Evolutionary conservation across 2,113 vertebrate species (phyloP).

Genomic region (Lates calcarifer): DNA sequence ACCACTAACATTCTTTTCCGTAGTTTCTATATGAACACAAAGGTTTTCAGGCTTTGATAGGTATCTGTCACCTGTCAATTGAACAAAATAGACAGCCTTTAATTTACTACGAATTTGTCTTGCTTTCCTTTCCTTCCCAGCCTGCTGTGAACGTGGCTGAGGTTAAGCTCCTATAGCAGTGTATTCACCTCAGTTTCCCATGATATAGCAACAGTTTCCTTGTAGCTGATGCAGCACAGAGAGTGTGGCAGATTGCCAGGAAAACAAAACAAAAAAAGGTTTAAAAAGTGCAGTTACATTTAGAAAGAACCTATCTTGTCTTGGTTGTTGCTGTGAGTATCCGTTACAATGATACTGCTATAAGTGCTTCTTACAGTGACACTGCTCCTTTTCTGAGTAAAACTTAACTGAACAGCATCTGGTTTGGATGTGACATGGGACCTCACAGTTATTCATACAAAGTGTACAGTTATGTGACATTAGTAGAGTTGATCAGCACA

Average conservation of each 20-base stretch:
- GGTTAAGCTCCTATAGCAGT: background rate
- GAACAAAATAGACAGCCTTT: constrained; percentile 9
- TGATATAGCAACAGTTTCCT: background rate
- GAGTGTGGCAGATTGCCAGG: background rate
- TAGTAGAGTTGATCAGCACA: constrained; percentile 15
- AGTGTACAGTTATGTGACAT: constrained; percentile 23
- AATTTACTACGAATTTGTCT: constrained; percentile 7
- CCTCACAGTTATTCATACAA: constrained; percentile 25
- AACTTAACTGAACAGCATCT: constrained; percentile 39
- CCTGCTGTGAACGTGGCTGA: constrained; percentile 19
- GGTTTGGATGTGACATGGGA: constrained; percentile 39
- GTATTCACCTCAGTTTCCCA: constrained; percentile 3
- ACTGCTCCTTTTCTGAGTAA: constrained; percentile 27
- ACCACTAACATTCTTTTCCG: background rate
- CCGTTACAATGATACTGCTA: constrained; percentile 29
- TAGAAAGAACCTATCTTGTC: background rate
- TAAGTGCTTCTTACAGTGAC: constrained; percentile 37
- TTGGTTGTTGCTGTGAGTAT: constrained; percentile 21
- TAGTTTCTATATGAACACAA: background rate
- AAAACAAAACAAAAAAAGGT: background rate
- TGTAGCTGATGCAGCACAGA: background rate
- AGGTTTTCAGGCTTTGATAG: constrained; percentile 2
- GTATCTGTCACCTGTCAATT: background rate
- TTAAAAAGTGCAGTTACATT: background rate
- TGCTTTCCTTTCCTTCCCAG: background rate